These are phyloP conservation scores for Lipophrys pholis DNA, from an alignment of 2,113 vertebrate species.

Conservation along the genomic window DNA sequence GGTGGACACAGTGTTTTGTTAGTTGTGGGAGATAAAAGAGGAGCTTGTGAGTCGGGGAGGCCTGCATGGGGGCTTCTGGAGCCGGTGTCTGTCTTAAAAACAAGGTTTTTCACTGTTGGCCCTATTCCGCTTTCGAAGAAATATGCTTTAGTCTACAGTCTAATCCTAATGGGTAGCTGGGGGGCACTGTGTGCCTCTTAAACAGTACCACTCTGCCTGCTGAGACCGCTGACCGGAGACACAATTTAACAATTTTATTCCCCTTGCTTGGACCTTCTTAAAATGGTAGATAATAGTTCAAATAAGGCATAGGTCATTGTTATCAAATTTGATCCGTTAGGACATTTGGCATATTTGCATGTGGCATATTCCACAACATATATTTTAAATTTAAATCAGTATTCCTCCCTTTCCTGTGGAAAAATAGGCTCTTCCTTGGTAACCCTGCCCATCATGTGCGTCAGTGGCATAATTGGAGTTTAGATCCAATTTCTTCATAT, in stretches of 20 bases:
- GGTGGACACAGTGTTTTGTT: constrained; percentile 64
- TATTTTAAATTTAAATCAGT: neutral
- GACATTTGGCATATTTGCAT: no score
- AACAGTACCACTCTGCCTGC: constrained; percentile 46
- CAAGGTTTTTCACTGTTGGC: constrained; percentile 16
- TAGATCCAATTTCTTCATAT: constrained; percentile 7
- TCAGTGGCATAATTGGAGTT: neutral
- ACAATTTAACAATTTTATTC: constrained; percentile 56
- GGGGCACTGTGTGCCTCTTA: constrained; percentile 55
- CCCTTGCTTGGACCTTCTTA: constrained; percentile 37
- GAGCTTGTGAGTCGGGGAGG: constrained; percentile 26
- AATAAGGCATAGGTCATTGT: no score
- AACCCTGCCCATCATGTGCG: neutral
- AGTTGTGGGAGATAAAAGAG: constrained; percentile 55
- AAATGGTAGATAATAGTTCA: constrained; percentile 40
- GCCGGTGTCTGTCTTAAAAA: constrained; percentile 35
- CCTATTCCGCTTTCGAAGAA: constrained; percentile 33
- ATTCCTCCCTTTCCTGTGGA: neutral
- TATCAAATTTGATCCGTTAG: no score
- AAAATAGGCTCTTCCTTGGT: neutral
- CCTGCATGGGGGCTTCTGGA: constrained; percentile 15
- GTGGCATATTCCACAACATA: neutral
- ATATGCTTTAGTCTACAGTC: constrained; percentile 50
- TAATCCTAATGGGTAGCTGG: constrained; percentile 75
- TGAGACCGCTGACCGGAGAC: constrained; percentile 50